Percentiles rank a stretch among this genome's conserved stretches.
Evolutionary conservation across 2,797 vertebrate genomes (phyloP).

Genomic region (Silurus lanzhouensis): DNA sequence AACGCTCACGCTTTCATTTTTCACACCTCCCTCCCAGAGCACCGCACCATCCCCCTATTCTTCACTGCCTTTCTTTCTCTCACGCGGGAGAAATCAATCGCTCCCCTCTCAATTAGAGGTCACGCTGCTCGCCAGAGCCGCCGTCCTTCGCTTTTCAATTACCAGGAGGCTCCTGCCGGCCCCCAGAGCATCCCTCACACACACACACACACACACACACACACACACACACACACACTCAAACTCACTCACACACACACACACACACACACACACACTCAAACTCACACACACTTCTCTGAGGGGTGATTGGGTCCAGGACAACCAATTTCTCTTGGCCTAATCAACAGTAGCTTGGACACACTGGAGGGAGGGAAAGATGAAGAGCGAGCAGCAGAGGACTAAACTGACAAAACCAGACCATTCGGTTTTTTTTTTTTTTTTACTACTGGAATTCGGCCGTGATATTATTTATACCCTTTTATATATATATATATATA

Average conservation of each 20-base stretch:
- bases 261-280: constrained; percentile 22
- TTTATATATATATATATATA: no score
- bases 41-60: constrained; percentile 29
- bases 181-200: constrained; percentile 42
- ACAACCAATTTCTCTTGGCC: constrained; percentile 77
- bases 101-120: constrained; percentile 75
- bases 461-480: no score
- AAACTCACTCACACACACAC: constrained; percentile 24
- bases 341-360: constrained; percentile 74
- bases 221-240: neutral
- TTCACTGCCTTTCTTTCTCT: constrained; percentile 45
- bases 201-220: constrained; percentile 25
- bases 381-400: constrained; percentile 13
- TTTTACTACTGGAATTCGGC: neutral
- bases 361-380: constrained; percentile 62
- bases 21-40: constrained; percentile 28
- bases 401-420: constrained; percentile 11
- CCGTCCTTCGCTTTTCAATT: constrained; percentile 76
- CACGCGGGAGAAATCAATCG: constrained; percentile 72
- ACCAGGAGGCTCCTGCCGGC: constrained; percentile 68
- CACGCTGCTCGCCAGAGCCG: constrained; percentile 63
- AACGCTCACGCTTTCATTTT: constrained; percentile 48
- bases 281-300: constrained; percentile 28
- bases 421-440: neutral
- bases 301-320: constrained; percentile 74